phyloP scores from a whole-genome alignment of 2,113 vertebrate genomes.

The Pterocles gutturalis region DNA sequence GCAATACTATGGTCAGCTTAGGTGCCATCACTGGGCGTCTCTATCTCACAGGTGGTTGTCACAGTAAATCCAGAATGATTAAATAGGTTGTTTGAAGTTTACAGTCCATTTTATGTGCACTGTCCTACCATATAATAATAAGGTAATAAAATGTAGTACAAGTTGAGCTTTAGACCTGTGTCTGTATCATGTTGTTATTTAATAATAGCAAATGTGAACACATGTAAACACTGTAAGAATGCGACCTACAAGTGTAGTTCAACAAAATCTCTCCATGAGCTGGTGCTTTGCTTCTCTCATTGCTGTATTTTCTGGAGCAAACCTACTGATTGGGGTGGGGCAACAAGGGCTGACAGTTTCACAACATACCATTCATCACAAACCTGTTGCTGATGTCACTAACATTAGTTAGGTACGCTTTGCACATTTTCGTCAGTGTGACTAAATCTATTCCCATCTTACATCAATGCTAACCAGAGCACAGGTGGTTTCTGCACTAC shows the following conservation, averaged over 20 bases:
- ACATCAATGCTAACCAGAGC: background rate
- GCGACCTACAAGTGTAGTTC: background rate
- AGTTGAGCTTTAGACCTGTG: background rate
- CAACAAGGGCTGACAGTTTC: background rate
- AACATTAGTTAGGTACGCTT: background rate
- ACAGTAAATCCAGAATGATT: constrained; percentile 41
- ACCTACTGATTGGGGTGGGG: background rate
- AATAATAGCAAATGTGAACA: background rate
- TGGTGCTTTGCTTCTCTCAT: background rate
- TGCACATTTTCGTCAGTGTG: background rate
- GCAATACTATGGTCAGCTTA: background rate
- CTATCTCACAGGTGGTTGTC: background rate
- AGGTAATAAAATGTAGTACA: constrained; percentile 1
- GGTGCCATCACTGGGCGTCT: background rate
- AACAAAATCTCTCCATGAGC: background rate
- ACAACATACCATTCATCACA: background rate
- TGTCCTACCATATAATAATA: background rate
- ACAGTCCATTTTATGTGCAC: constrained; percentile 10
- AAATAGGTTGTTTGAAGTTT: constrained; percentile 56
- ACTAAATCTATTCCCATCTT: background rate
- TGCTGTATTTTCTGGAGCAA: background rate
- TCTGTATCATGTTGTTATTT: background rate
- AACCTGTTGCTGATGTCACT: background rate
- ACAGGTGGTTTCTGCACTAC: background rate
- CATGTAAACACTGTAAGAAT: background rate